Evolutionary conservation across 2,113 vertebrate genomes (phyloP).

Genomic region (Potamarius usumacintae): DNA sequence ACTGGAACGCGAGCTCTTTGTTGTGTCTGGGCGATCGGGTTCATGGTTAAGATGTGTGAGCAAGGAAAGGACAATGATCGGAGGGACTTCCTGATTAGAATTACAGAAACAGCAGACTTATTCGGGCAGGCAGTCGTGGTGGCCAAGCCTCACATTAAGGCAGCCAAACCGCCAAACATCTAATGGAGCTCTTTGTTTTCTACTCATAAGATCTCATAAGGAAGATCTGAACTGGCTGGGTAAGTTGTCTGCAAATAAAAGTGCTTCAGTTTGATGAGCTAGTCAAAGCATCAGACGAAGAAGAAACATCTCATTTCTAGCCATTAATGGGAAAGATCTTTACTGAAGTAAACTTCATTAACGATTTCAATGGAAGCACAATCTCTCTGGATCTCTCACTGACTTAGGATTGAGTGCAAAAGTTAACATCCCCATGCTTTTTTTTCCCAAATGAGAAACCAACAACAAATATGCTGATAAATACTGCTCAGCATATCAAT

Average conservation of each 20-base stretch:
- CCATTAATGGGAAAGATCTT: background rate
- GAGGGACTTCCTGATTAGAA: constrained; percentile 52
- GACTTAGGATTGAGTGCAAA: background rate
- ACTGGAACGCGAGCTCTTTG: constrained; percentile 43
- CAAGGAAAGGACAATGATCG: background rate
- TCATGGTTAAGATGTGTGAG: constrained; percentile 40
- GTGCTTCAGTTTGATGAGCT: background rate
- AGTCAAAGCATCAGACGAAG: background rate
- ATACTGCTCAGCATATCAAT: background rate
- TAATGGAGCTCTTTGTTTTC: constrained; percentile 10
- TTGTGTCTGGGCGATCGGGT: constrained; percentile 45
- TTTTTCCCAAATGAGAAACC: background rate
- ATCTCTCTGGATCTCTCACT: background rate
- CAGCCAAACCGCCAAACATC: background rate
- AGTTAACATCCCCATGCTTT: background rate
- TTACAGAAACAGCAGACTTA: constrained; percentile 41
- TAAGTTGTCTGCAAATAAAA: background rate
- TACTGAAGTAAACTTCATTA: background rate
- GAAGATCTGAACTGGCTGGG: background rate
- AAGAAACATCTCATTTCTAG: background rate
- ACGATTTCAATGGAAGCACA: background rate
- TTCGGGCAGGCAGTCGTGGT: background rate
- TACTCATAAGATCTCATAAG: background rate
- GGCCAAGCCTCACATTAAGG: background rate
- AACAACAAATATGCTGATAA: too few relatives aligned